These are phyloP conservation scores for Drosophila neonasuta DNA, from an alignment of 2,888 invertebrate genomes.

Conservation along the genomic window DNA sequence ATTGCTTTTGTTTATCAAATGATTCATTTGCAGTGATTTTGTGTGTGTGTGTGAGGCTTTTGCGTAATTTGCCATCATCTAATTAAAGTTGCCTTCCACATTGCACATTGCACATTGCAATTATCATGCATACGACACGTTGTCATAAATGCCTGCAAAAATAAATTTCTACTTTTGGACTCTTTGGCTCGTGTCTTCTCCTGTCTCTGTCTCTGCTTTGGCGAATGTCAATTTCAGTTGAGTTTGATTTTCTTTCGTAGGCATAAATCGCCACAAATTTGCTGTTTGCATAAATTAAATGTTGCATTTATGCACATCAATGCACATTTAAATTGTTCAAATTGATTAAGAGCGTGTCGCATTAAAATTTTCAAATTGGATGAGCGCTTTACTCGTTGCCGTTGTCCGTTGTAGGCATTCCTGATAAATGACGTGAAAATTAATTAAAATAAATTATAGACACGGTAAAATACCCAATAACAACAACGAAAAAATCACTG, in stretches of 20 bases:
- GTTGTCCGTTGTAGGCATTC: constrained; percentile 27
- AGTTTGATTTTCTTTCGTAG: constrained; percentile 13
- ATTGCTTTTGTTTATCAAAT: not conserved
- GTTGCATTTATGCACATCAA: constrained; percentile 67
- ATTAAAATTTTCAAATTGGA: constrained; percentile 60
- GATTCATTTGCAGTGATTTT: constrained; percentile 10
- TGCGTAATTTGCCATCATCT: constrained; percentile 7
- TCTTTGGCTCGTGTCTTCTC: not conserved
- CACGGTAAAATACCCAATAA: not conserved
- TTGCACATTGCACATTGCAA: not conserved
- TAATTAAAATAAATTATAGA: constrained; percentile 65
- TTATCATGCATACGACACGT: constrained; percentile 14
- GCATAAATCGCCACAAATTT: constrained; percentile 43
- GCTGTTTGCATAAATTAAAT: constrained; percentile 65
- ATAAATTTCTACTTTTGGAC: constrained; percentile 3
- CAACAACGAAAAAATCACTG: not conserved
- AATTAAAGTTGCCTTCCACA: constrained; percentile 2
- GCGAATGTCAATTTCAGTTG: constrained; percentile 16
- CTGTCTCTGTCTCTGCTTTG: constrained; percentile 1
- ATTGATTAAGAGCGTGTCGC: constrained; percentile 60
- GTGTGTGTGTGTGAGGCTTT: not conserved
- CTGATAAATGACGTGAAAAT: constrained; percentile 71
- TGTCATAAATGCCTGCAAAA: not conserved
- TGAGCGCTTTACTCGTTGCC: constrained; percentile 25
- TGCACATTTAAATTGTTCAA: constrained; percentile 65